Evolutionary conservation across 2,113 vertebrate genomes (phyloP).

Genomic region (Pachyramphus minor): DNA sequence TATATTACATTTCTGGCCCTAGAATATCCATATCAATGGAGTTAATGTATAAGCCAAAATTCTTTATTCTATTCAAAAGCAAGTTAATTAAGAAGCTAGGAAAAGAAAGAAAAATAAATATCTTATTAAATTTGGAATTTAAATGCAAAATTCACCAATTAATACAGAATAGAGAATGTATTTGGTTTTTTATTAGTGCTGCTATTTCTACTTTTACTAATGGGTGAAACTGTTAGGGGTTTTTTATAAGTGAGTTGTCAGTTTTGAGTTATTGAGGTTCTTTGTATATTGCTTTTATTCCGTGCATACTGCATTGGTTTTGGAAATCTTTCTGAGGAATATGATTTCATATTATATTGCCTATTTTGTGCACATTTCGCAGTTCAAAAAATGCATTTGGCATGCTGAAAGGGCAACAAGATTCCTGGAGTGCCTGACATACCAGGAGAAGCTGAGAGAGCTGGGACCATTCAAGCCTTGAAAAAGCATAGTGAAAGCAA

Average conservation of each 20-base stretch:
- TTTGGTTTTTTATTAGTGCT: neutral
- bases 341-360: neutral
- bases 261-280: neutral
- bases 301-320: neutral
- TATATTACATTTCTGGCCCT: neutral
- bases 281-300: neutral
- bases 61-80: neutral
- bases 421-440: neutral
- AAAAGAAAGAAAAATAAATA: neutral
- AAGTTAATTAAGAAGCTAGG: neutral
- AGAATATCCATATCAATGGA: neutral
- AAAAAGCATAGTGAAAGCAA: neutral
- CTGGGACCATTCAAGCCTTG: neutral
- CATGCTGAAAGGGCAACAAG: neutral
- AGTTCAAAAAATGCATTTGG: neutral
- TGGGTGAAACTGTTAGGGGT: accelerated
- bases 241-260: neutral
- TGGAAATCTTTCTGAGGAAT: neutral
- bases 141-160: neutral
- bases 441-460: neutral
- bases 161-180: neutral
- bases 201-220: neutral
- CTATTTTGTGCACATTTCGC: neutral
- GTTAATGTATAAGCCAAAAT: neutral
- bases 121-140: neutral